These are phyloP conservation scores for Xiphorhynchus erythropygius DNA, from an alignment of 2,797 vertebrate genomes.

Conservation along the genomic window DNA sequence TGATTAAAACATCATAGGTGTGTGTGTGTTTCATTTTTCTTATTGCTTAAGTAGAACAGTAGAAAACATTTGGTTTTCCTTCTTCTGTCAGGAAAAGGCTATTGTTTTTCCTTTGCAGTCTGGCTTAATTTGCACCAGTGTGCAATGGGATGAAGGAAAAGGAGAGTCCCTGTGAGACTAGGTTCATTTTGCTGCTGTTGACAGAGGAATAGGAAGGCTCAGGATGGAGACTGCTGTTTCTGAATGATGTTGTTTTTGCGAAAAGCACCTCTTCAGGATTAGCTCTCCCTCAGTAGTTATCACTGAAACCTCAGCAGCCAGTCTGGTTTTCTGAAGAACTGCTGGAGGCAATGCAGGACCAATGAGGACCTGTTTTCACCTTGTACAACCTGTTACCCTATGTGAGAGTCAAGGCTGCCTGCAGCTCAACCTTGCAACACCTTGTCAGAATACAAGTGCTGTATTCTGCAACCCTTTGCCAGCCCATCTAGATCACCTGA, in stretches of 20 bases:
- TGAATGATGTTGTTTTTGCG: neutral
- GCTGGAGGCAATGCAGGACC: neutral
- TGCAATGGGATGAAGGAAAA: neutral
- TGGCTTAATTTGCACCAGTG: neutral
- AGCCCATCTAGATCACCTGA: neutral
- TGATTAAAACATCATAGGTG: rapidly evolving
- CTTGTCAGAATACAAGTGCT: neutral
- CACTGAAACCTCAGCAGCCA: neutral
- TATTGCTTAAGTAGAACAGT: neutral
- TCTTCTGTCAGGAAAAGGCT: neutral
- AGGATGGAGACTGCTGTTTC: neutral
- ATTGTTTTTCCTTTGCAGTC: neutral
- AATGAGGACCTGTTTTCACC: neutral
- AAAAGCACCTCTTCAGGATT: neutral
- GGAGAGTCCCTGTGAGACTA: neutral
- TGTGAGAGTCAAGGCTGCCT: neutral
- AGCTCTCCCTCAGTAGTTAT: neutral
- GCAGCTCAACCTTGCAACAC: neutral
- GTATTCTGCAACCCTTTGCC: neutral
- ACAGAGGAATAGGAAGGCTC: neutral
- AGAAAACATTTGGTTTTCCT: neutral
- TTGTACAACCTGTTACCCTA: neutral
- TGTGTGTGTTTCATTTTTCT: neutral
- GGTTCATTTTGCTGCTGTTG: neutral
- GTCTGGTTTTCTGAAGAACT: neutral